These are phyloP conservation scores for Rhagium mordax DNA, from an alignment of 2,888 invertebrate species.

Conservation along the genomic window DNA sequence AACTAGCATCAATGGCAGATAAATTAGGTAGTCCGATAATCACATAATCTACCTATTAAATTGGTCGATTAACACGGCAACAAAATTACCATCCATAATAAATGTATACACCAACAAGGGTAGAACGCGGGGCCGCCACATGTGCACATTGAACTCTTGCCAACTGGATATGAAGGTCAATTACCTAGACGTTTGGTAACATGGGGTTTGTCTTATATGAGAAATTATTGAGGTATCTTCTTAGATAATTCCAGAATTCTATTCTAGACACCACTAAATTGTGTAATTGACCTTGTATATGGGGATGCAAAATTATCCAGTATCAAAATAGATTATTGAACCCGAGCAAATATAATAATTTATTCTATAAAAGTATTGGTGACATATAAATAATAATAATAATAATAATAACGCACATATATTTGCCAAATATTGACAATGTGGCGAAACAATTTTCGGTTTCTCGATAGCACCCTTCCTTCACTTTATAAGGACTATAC, in stretches of 20 bases:
- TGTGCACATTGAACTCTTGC: slow-evolving; percentile 4
- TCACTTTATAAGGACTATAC: too few relatives aligned
- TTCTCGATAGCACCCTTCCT: too few relatives aligned
- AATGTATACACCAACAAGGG: slow-evolving; percentile 14
- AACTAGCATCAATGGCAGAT: slow-evolving; percentile 25
- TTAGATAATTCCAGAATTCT: not conserved
- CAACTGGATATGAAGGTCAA: slow-evolving; percentile 1
- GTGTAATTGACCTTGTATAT: not conserved
- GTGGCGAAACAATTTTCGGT: too few relatives aligned
- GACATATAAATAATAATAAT: too few relatives aligned
- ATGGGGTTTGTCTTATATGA: not conserved
- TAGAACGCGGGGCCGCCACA: not conserved
- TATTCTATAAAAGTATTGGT: not conserved
- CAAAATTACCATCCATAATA: slow-evolving; percentile 31
- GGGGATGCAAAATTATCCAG: not conserved
- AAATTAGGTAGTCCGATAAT: slow-evolving; percentile 29
- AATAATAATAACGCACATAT: too few relatives aligned
- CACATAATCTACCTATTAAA: slow-evolving; percentile 34
- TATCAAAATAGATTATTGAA: too few relatives aligned
- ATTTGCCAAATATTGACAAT: too few relatives aligned
- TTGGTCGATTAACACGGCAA: slow-evolving; percentile 36
- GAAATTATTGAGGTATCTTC: not conserved
- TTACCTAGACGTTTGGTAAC: not conserved
- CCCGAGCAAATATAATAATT: too few relatives aligned
- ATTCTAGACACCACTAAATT: not conserved